Evolutionary conservation across 2,888 invertebrate species (phyloP).

Genomic region (Caenorhabditis angaria): DNA sequence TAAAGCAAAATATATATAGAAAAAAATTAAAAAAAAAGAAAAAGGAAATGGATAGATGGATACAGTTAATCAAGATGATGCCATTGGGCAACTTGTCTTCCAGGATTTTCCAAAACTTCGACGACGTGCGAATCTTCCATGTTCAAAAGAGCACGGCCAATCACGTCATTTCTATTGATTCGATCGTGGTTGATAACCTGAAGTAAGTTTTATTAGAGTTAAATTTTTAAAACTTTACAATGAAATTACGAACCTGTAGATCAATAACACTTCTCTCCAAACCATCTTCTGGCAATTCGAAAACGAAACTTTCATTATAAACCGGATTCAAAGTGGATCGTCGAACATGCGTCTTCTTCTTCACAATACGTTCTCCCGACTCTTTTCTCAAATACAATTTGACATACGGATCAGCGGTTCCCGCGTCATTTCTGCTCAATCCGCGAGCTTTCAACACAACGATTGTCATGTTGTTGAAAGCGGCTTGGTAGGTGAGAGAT

Average conservation of each 20-base stretch:
- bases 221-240: not conserved
- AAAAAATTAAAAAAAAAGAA: no score
- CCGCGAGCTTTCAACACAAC: constrained; percentile 96
- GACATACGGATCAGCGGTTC: constrained; percentile 85
- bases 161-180: constrained; percentile 54
- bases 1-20: not conserved
- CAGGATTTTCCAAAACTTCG: constrained; percentile 84
- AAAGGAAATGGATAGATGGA: no score
- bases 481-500: constrained; percentile 97
- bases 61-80: constrained; percentile 82
- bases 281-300: constrained; percentile 83
- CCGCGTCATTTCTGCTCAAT: constrained; percentile 88
- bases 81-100: constrained; percentile 99
- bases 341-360: constrained; percentile 94
- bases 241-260: constrained; percentile 44
- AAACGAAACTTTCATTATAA: constrained; percentile 98
- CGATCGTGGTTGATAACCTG: constrained; percentile 58
- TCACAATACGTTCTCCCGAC: constrained; percentile 90
- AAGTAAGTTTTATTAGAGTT: constrained; percentile 7
- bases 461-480: constrained; percentile 91
- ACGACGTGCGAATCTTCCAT: constrained; percentile 56
- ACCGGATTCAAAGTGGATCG: constrained; percentile 87
- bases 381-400: constrained; percentile 93
- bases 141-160: constrained; percentile 56
- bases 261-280: constrained; percentile 55